Evolutionary conservation across 2,797 vertebrate species (phyloP), one percentile per base, ranked within the genome.

Genomic region (Neosilurus mollespiculum): DNA sequence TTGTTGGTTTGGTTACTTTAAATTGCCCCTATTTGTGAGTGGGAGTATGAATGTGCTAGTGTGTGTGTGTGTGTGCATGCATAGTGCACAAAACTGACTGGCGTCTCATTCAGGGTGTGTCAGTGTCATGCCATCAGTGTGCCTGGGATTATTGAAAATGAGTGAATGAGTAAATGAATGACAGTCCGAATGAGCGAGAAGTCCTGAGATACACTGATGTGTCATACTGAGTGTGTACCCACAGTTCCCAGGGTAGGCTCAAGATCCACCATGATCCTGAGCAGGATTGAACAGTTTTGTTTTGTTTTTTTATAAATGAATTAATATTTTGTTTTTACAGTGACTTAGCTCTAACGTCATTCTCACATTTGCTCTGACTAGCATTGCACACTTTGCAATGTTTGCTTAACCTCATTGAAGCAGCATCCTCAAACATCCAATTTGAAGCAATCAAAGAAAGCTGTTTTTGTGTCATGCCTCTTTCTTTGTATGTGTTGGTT

Each of bases 381-480:
- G 71, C 78, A 69, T 22, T 80, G 64, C n/a, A 79, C n/a, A 30
- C 76, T 18, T 34, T 20, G 24, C 16, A n/a, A 30, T 76, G 16
- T 61, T 77, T 77, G 9, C 61, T 51, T 26, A 26, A 78, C n/a
- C 59, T 78, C 9, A 3, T 12, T 16, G 6, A 16, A 49, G 43
- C 59, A 78, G n/a, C 37, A 51, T 51, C 37, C 26, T n/a, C 61
- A 51, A 64, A 34, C 24, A 14, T 49, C 22, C 58, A 77, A 24
- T 62, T 61, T 61, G 12, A 64, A 70, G 71, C 71, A 54, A 24
- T 26, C 24, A 59, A 7, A 7, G 10, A 20, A 22, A 56, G 24
- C 51, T 9, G 53, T 30, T 75, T 56, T 18, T 75, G 16, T 5
- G 9, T 37, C 73, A 22, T 14, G 34, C 30, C 24, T 26, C 34